Conservation (phyloP, 1,140 invertebrate species). For the Hyles euphorbiae region DNA sequence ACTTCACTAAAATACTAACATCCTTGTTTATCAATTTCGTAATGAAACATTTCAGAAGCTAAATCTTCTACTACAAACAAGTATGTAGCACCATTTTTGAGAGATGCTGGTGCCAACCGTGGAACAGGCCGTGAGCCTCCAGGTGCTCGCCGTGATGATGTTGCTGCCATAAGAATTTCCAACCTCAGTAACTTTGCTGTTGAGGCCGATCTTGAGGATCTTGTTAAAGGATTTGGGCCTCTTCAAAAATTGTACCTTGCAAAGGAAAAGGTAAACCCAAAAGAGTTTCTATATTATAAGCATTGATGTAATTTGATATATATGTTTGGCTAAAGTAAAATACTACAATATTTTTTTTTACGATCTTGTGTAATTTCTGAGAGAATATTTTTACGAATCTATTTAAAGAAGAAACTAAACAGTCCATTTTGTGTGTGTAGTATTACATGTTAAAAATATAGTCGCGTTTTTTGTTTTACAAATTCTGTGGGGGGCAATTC, state of each 20-base stretch:
- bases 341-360: too few relatives aligned
- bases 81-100: conserved; percentile 91
- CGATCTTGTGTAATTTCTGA: too few relatives aligned
- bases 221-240: conserved; percentile 94
- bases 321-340: too few relatives aligned
- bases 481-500: too few relatives aligned
- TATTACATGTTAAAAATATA: too few relatives aligned
- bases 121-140: conserved; percentile 84
- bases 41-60: conserved; percentile 29
- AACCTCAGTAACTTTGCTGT: conserved; percentile 97
- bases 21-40: neutral
- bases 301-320: neutral
- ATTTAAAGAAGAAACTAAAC: too few relatives aligned
- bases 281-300: neutral
- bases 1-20: neutral
- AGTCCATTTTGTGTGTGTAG: too few relatives aligned
- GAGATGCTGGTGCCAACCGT: conserved; percentile 86
- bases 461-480: too few relatives aligned
- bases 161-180: conserved; percentile 95
- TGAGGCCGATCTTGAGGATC: conserved; percentile 95
- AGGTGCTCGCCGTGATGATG: conserved; percentile 82
- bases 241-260: conserved; percentile 77
- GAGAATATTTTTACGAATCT: too few relatives aligned
- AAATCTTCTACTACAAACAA: conserved; percentile 76
- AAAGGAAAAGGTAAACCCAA: conserved; percentile 62